phyloP scores from a whole-genome alignment of 1,140 invertebrate species.

The Littorina saxatilis region DNA sequence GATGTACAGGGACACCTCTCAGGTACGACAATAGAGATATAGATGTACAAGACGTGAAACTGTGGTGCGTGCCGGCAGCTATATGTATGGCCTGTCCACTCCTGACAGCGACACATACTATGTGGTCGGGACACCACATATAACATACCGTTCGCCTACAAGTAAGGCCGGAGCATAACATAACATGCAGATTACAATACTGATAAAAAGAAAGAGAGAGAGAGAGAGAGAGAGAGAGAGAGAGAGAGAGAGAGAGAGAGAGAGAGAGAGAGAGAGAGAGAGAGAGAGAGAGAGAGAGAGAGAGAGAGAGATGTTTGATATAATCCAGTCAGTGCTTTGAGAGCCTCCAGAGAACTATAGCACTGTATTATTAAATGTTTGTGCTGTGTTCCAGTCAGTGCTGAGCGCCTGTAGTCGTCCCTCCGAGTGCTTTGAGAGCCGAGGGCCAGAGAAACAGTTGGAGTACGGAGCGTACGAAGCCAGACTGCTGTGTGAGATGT shows the following conservation, averaged over 20 bases:
- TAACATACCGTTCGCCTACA: too few relatives aligned
- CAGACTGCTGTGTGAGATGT: slow-evolving; percentile 66
- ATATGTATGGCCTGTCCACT: slow-evolving; percentile 68
- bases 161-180: too few relatives aligned
- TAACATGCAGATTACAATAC: too few relatives aligned
- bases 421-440: slow-evolving; percentile 60
- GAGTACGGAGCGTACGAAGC: slow-evolving; percentile 72
- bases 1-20: too few relatives aligned
- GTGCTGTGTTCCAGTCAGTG: slow-evolving; percentile 48
- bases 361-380: neutral
- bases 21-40: too few relatives aligned
- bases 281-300: too few relatives aligned
- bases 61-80: slow-evolving; percentile 68
- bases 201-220: neutral
- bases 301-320: neutral
- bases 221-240: neutral
- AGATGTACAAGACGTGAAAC: too few relatives aligned
- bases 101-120: slow-evolving; percentile 69
- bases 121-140: too few relatives aligned
- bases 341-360: neutral
- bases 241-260: neutral
- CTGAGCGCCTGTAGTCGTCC: slow-evolving; percentile 56
- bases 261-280: neutral
- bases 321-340: neutral
- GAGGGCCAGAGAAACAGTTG: slow-evolving; percentile 61